These are phyloP conservation scores for Scaptomyza caliginosa DNA, from an alignment of 2,888 invertebrate species.

Conservation along the genomic window DNA sequence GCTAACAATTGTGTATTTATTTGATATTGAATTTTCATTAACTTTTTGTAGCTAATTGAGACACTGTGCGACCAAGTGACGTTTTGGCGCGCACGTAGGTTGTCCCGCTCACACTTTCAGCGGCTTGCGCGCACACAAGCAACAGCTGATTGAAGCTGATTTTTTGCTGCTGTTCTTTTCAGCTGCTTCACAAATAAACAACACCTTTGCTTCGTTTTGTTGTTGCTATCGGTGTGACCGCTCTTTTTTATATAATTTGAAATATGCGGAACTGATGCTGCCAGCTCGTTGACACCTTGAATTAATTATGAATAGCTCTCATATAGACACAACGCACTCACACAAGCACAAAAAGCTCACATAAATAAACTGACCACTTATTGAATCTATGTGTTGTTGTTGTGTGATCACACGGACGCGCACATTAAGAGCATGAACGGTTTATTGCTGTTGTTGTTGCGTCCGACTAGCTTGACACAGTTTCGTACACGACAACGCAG, in stretches of 20 bases:
- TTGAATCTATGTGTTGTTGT: conserved; percentile 27
- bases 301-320: conserved; percentile 52
- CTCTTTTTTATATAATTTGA: conserved; percentile 35
- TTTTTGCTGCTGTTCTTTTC: conserved; percentile 33
- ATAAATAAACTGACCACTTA: conserved; percentile 22
- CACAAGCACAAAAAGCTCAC: conserved; percentile 11
- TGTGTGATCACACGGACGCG: conserved; percentile 27
- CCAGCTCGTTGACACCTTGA: conserved; percentile 32
- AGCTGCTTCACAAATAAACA: conserved; percentile 3
- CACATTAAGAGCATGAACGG: conserved; percentile 30
- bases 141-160: conserved; percentile 62
- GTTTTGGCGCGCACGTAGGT: conserved; percentile 62
- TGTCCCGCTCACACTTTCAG: conserved; percentile 45
- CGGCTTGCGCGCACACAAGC: conserved; percentile 30
- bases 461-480: conserved; percentile 52
- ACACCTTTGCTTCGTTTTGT: conserved; percentile 10
- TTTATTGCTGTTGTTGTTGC: conserved; percentile 40
- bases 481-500: conserved; percentile 33
- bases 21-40: conserved; percentile 10
- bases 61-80: conserved; percentile 50
- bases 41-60: not conserved
- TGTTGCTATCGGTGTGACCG: conserved; percentile 43
- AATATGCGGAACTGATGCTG: conserved; percentile 50
- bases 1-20: conserved; percentile 6
- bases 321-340: conserved; percentile 6